A percentile compares a stretch with the other conserved stretches of the same genome.
Conservation (phyloP, 2,113 vertebrate species). For the Vulpes ferrilata region DNA sequence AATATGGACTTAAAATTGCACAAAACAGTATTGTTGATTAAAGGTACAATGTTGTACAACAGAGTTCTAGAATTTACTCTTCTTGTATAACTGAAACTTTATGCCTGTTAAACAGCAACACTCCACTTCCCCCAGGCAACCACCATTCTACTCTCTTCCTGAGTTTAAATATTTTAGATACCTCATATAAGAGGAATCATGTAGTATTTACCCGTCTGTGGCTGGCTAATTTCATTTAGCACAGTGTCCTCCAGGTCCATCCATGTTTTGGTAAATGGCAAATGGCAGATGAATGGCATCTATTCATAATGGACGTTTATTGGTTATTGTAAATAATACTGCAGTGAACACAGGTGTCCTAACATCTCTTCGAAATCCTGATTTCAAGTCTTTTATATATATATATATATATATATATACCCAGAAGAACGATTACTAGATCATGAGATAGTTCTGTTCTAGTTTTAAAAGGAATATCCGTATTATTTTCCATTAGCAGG, state of each 20-base stretch:
- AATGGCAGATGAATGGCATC: neutral
- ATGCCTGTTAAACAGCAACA: neutral
- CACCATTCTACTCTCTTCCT: neutral
- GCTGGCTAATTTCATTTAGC: neutral
- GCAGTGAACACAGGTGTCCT: neutral
- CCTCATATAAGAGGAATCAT: neutral
- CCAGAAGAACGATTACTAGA: neutral
- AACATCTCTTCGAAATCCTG: neutral
- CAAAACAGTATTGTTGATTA: neutral
- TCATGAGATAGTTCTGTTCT: slow-evolving; percentile 14
- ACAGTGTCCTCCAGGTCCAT: neutral
- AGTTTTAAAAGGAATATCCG: neutral
- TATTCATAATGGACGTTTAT: neutral
- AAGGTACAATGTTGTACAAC: neutral
- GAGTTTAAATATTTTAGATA: neutral
- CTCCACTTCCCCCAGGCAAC: neutral
- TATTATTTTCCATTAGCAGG: neutral
- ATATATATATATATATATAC: slow-evolving; percentile 39
- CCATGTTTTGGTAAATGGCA: neutral
- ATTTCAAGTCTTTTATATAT: slow-evolving; percentile 50
- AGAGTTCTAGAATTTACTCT: neutral
- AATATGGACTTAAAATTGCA: neutral
- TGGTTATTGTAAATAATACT: neutral
- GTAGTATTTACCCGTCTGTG: neutral
- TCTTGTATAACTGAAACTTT: neutral